Percentiles rank a stretch among this genome's conserved stretches.
Conservation (phyloP, 2,888 invertebrate species). For the Colostygia pectinataria region DNA sequence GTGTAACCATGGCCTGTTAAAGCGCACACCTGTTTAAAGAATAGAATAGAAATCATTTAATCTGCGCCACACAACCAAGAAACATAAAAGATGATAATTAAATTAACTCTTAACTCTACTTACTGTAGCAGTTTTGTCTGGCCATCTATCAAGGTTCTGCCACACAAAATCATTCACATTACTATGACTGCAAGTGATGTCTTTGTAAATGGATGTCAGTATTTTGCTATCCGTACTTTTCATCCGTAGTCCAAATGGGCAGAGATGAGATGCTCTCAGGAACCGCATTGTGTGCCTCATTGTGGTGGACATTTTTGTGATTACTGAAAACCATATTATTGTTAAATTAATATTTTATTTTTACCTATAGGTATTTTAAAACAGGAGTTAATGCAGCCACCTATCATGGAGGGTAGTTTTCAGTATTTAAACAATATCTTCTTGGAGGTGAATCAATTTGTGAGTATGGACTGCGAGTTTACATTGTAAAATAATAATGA, state of each 20-base stretch:
- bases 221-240: slow-evolving; percentile 54
- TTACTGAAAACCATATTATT: slow-evolving; percentile 4
- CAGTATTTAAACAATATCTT: too few relatives aligned
- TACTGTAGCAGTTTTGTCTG: slow-evolving; percentile 86
- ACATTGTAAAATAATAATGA: too few relatives aligned
- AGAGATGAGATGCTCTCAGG: slow-evolving; percentile 15
- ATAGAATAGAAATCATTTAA: too few relatives aligned
- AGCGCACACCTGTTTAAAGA: slow-evolving; percentile 88
- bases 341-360: too few relatives aligned
- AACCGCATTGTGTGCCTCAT: slow-evolving; percentile 40
- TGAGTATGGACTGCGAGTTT: too few relatives aligned
- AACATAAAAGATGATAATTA: not conserved
- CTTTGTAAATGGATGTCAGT: slow-evolving; percentile 74
- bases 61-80: too few relatives aligned
- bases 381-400: too few relatives aligned
- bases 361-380: too few relatives aligned
- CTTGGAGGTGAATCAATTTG: too few relatives aligned
- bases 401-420: too few relatives aligned
- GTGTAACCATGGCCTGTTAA: slow-evolving; percentile 88
- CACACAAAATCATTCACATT: slow-evolving; percentile 85
- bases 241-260: slow-evolving; percentile 37
- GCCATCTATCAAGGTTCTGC: slow-evolving; percentile 85
- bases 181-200: slow-evolving; percentile 74
- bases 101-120: slow-evolving; percentile 44
- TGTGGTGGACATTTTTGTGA: slow-evolving; percentile 43